Percentiles rank a stretch among this genome's conserved stretches.
Evolutionary conservation across 1,140 invertebrate genomes (phyloP).

Genomic region (Pachyrhynchus sulphureomaculatus): DNA sequence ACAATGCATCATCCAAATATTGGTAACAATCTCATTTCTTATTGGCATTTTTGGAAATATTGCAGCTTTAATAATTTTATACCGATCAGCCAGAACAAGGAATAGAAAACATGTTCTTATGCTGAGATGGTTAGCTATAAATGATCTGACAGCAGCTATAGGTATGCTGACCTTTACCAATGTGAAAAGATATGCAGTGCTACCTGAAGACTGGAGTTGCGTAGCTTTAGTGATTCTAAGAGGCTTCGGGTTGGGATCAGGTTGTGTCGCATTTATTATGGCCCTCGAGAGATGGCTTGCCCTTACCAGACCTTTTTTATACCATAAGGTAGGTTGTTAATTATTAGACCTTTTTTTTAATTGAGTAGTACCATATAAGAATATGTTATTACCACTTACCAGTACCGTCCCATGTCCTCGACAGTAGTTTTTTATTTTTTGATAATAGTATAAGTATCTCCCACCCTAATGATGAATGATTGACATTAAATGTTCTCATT

Average conservation of each 20-base stretch:
- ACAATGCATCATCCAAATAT: slow-evolving; percentile 41
- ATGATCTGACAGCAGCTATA: slow-evolving; percentile 75
- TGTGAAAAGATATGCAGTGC: slow-evolving; percentile 59
- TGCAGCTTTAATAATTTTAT: slow-evolving; percentile 61
- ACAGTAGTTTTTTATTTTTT: too few relatives aligned
- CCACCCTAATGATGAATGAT: too few relatives aligned
- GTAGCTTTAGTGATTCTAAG: slow-evolving; percentile 71
- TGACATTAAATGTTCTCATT: too few relatives aligned
- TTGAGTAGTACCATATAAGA: not conserved
- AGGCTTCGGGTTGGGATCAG: slow-evolving; percentile 81
- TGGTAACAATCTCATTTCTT: slow-evolving; percentile 50
- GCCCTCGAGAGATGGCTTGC: slow-evolving; percentile 82
- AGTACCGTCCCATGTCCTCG: too few relatives aligned
- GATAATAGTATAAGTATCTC: too few relatives aligned
- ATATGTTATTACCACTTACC: too few relatives aligned
- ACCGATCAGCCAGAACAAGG: slow-evolving; percentile 60
- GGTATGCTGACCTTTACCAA: slow-evolving; percentile 62
- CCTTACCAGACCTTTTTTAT: slow-evolving; percentile 82
- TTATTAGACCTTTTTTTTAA: not conserved
- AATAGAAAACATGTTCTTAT: slow-evolving; percentile 79
- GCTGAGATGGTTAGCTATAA: slow-evolving; percentile 73
- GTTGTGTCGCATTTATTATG: slow-evolving; percentile 85
- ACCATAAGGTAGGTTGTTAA: slow-evolving; percentile 72
- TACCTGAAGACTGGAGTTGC: slow-evolving; percentile 62
- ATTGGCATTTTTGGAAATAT: slow-evolving; percentile 62